Conservation (phyloP, 2,888 invertebrate genomes). For the Rhynchonema sp. region DNA sequence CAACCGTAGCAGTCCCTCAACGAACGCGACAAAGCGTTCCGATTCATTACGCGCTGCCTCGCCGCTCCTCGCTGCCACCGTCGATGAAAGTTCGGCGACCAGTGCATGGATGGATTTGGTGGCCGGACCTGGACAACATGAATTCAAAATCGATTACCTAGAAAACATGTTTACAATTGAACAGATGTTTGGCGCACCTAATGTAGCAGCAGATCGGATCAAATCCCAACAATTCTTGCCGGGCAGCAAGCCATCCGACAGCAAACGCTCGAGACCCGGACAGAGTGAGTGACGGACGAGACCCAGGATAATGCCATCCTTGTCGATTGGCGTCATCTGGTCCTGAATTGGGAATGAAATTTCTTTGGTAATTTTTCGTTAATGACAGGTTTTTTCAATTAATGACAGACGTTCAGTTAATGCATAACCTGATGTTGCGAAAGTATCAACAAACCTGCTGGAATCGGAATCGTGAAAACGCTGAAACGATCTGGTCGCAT, state of each 20-base stretch:
- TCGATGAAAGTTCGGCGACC: conserved; percentile 46
- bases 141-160: no score
- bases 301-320: background rate
- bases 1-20: background rate
- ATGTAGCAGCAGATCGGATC: conserved; percentile 64
- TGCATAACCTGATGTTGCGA: background rate
- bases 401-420: background rate
- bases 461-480: background rate
- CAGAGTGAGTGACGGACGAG: conserved; percentile 38
- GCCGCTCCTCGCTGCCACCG: background rate
- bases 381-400: background rate
- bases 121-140: conserved; percentile 43
- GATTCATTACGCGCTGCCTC: background rate
- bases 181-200: conserved; percentile 40
- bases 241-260: conserved; percentile 68
- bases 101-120: conserved; percentile 63
- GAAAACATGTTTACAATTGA: background rate
- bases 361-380: background rate
- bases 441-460: background rate
- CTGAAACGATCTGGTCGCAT: conserved; percentile 1
- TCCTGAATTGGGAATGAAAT: background rate
- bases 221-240: conserved; percentile 68
- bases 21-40: conserved; percentile 12
- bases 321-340: background rate
- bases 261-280: conserved; percentile 59